Percentiles rank a stretch among this genome's conserved stretches.
Evolutionary conservation across 2,888 invertebrate genomes (phyloP).

Genomic region (Pecten maximus): DNA sequence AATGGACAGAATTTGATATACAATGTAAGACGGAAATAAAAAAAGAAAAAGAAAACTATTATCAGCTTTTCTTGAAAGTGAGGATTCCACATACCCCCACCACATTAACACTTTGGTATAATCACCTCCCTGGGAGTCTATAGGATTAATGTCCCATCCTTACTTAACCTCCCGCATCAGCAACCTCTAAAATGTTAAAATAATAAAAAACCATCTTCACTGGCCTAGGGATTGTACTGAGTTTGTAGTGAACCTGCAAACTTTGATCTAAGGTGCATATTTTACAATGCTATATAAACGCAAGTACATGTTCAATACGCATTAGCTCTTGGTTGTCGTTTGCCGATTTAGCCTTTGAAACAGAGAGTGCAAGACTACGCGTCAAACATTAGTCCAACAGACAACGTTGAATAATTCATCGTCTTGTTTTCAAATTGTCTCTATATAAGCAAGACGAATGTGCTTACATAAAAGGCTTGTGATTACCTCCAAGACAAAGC

Average conservation of each 20-base stretch:
- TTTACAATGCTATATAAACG: neutral
- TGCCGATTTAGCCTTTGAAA: neutral
- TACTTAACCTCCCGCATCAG: neutral
- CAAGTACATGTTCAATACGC: neutral
- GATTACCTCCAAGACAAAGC: slow-evolving; percentile 11
- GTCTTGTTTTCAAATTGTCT: slow-evolving; percentile 16
- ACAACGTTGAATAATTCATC: neutral
- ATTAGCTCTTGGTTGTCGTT: neutral
- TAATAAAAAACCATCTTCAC: too few relatives aligned
- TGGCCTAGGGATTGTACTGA: neutral
- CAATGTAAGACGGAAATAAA: too few relatives aligned
- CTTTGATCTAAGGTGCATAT: neutral
- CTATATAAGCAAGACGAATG: neutral
- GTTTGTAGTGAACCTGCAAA: neutral
- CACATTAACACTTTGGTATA: too few relatives aligned
- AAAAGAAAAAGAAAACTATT: neutral
- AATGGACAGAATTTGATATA: neutral
- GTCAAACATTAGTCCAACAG: neutral
- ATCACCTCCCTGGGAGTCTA: neutral
- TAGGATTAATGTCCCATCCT: neutral
- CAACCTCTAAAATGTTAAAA: neutral
- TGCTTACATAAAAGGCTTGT: neutral
- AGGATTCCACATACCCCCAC: neutral
- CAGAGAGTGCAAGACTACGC: neutral
- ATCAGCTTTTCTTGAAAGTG: neutral